Percentiles rank a stretch among this genome's conserved stretches.
Conservation (phyloP, 2,113 vertebrate genomes). For the Lates calcarifer region DNA sequence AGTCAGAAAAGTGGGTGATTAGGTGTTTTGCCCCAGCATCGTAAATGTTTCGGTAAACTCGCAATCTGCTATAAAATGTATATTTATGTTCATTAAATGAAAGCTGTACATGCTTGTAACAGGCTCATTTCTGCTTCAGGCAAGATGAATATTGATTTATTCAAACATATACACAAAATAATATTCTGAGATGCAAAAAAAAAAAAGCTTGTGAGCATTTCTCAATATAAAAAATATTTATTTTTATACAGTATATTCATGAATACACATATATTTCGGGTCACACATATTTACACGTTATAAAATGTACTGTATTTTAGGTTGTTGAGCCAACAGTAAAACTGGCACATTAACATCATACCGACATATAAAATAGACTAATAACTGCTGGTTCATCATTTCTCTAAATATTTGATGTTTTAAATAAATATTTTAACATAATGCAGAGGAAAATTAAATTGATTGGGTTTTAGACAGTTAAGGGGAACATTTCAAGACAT, state of each 20-base stretch:
- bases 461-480: conserved; percentile 52
- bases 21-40: too few species aligned
- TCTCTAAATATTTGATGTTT: conserved; percentile 49
- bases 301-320: conserved; percentile 65
- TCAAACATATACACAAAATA: background rate
- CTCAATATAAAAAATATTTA: conserved; percentile 78
- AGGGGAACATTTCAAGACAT: conserved; percentile 42
- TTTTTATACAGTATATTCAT: conserved; percentile 67
- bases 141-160: background rate
- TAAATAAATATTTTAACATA: conserved; percentile 43
- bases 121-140: background rate
- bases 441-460: conserved; percentile 23
- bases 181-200: conserved; percentile 2
- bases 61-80: too few species aligned
- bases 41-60: too few species aligned
- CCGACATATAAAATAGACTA: conserved; percentile 65
- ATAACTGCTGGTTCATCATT: conserved; percentile 14
- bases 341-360: conserved; percentile 72
- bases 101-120: background rate
- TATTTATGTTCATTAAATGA: background rate
- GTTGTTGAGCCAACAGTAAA: conserved; percentile 65
- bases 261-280: conserved; percentile 57
- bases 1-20: too few species aligned
- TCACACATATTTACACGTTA: conserved; percentile 67
- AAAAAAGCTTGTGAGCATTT: conserved; percentile 15